Percentiles rank a stretch among this genome's conserved stretches.
Evolutionary conservation across 2,888 invertebrate species (phyloP).

Genomic region (Macrophya annulata): DNA sequence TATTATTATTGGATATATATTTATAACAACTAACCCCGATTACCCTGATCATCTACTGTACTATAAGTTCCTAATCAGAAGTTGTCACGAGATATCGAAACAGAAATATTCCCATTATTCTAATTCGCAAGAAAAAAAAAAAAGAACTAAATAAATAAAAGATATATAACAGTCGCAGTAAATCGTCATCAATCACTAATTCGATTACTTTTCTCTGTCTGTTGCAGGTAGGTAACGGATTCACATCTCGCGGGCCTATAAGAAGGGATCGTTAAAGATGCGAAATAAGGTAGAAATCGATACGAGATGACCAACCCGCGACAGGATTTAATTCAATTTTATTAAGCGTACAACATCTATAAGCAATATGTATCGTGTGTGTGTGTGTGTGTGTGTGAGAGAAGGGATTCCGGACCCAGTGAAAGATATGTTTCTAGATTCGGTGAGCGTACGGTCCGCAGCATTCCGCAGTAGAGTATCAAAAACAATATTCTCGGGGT

Average conservation of each 20-base stretch:
- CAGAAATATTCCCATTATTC: neutral
- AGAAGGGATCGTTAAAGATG: constrained; percentile 46
- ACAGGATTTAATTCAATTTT: neutral
- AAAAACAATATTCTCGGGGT: constrained; percentile 64
- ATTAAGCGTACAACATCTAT: neutral
- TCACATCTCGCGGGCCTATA: constrained; percentile 61
- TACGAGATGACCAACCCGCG: constrained; percentile 38
- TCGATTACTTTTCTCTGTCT: constrained; percentile 63
- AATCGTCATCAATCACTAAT: constrained; percentile 37
- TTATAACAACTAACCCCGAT: neutral
- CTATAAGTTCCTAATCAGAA: neutral
- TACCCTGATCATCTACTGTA: neutral
- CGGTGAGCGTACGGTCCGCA: constrained; percentile 7
- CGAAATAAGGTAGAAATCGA: constrained; percentile 66
- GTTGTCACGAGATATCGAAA: neutral
- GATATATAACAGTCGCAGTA: neutral
- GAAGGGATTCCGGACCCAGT: neutral
- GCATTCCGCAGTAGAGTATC: constrained; percentile 51
- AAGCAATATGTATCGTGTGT: neutral
- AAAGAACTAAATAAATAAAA: neutral
- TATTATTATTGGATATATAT: constrained; percentile 3
- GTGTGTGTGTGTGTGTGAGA: neutral
- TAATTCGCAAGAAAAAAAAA: neutral
- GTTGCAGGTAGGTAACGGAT: constrained; percentile 77
- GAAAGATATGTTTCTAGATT: neutral